These are phyloP conservation scores for Poeciliopsis occidentalis DNA, from an alignment of 2,113 vertebrate genomes.

Conservation along the genomic window DNA sequence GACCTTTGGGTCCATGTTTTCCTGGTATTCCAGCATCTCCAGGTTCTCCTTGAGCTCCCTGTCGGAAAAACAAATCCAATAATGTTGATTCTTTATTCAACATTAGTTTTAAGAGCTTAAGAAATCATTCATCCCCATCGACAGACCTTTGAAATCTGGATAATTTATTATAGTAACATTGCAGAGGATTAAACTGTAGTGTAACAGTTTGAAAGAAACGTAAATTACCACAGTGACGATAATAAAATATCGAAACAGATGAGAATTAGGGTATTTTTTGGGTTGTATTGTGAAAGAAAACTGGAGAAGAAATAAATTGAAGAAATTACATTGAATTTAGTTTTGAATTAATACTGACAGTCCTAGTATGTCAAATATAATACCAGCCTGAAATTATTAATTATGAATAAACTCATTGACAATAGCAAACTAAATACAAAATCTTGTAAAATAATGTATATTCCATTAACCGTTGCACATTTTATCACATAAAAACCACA, in stretches of 20 bases:
- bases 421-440: too few relatives aligned
- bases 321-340: not conserved
- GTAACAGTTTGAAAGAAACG: too few relatives aligned
- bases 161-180: too few relatives aligned
- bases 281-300: too few relatives aligned
- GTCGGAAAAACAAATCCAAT: not conserved
- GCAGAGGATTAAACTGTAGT: not conserved
- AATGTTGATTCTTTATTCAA: not conserved
- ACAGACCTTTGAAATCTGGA: not conserved
- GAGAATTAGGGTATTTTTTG: not conserved
- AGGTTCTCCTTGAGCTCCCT: constrained; percentile 76
- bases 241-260: not conserved
- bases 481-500: too few relatives aligned
- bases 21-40: constrained; percentile 78
- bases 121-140: not conserved
- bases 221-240: not conserved
- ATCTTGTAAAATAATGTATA: too few relatives aligned
- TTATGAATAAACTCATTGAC: too few relatives aligned
- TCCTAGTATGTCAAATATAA: not conserved
- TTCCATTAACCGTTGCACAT: too few relatives aligned
- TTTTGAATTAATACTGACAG: not conserved
- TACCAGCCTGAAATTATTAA: too few relatives aligned
- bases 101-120: not conserved
- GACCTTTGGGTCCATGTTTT: constrained; percentile 73
- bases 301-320: not conserved